Evolutionary conservation across 2,888 invertebrate species (phyloP), one percentile per base, ranked within the genome.

Genomic region (Mythimna albipuncta): DNA sequence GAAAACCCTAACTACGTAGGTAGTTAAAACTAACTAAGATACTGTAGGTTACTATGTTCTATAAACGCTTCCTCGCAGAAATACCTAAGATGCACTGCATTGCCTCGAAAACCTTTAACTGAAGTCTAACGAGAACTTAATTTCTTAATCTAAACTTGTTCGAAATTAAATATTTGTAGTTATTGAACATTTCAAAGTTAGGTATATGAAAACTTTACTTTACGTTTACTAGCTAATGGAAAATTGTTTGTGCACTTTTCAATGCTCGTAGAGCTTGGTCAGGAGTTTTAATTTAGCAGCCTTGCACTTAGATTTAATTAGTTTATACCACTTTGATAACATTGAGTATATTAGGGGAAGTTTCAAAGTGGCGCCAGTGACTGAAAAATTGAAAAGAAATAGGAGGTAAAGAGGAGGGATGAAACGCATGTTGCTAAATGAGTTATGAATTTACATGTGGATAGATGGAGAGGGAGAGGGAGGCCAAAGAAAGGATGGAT

Each of bases 141-240:
- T 72, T 66, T 71, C 41, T 70, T 57, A 16, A 65, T 50, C 21
- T 59, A 2, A 41, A 59, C 52, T 72, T 55, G 38, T 64, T 68
- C 44, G 0, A 47, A 64, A 32, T 66, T 55, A 11, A 55, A 77
- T 32, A 26, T 69, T 69, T 62, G 32, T n/a, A 38, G 16, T 55
- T 64, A 11, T 32, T 38, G 11, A 50, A 55, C 47, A 44, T 44
- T 44, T 44, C 13, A 44, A 44, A 13, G 44, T 79, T n/a, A n/a
- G n/a, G n/a, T n/a, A n/a, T n/a, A n/a, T n/a, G n/a, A n/a, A n/a
- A n/a, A n/a, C n/a, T n/a, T n/a, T n/a, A n/a, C n/a, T n/a, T n/a
- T n/a, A n/a, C n/a, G n/a, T n/a, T n/a, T n/a, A n/a, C n/a, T n/a
- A n/a, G 26, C 35, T 61, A 63, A 81, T 55, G 9, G 6, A 66